A percentile compares a stretch with the other conserved stretches of the same genome.
phyloP scores from a whole-genome alignment of 2,113 vertebrate genomes.

The Camelus bactrianus region DNA sequence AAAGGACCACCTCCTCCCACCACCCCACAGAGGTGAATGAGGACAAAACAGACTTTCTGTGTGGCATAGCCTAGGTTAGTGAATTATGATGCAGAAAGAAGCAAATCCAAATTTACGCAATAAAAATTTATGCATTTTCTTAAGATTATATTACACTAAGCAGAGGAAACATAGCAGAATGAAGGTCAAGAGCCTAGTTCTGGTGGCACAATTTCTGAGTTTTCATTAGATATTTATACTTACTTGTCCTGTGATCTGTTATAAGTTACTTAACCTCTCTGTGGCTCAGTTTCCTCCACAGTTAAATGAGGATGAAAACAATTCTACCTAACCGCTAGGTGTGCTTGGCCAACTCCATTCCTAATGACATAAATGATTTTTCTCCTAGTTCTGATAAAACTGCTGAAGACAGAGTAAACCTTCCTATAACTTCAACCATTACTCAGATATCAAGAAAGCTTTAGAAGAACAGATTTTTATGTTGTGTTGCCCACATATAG shows the following conservation, averaged over 20 bases:
- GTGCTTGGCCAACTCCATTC: neutral
- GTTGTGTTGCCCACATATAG: neutral
- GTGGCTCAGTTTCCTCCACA: neutral
- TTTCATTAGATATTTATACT: neutral
- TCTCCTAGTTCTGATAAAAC: neutral
- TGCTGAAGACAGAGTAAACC: neutral
- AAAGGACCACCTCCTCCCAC: neutral
- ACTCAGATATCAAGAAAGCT: neutral
- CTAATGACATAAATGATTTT: neutral
- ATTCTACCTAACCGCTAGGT: neutral
- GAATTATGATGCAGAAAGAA: neutral
- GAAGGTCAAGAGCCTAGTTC: neutral
- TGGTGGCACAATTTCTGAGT: neutral
- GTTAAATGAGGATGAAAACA: neutral
- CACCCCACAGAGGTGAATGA: neutral
- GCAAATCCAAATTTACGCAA: neutral
- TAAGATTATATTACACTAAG: too few species aligned
- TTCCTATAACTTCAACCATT: neutral
- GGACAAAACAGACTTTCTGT: neutral
- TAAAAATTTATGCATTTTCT: neutral
- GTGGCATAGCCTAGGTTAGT: fast-evolving
- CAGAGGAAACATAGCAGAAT: fast-evolving
- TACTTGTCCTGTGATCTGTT: neutral
- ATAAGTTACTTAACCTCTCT: neutral
- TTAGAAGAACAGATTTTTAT: neutral